A percentile compares a stretch with the other conserved stretches of the same genome.
Evolutionary conservation across 2,888 invertebrate genomes (phyloP).

Genomic region (Hecatera dysodea): DNA sequence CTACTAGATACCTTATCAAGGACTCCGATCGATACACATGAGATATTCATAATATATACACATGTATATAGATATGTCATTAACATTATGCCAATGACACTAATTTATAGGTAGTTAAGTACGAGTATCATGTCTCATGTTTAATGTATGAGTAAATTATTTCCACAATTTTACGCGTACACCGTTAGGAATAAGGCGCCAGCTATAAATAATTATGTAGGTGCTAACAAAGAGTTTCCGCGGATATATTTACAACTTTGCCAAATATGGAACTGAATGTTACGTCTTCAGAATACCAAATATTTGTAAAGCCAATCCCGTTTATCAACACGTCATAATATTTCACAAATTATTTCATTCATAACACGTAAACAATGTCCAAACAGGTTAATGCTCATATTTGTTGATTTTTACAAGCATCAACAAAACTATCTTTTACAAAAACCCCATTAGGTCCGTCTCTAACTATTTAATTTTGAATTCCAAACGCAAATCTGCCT

Average conservation of each 20-base stretch:
- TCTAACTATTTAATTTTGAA: not conserved
- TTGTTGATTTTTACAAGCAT: not conserved
- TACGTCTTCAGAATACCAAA: slow-evolving; percentile 44
- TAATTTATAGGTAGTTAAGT: slow-evolving; percentile 34
- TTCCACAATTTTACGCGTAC: slow-evolving; percentile 27
- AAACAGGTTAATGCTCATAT: not conserved
- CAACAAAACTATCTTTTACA: not conserved
- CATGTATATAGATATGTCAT: slow-evolving; percentile 36
- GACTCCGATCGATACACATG: not conserved
- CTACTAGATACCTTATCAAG: not conserved
- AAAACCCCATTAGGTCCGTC: not conserved
- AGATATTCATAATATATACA: not conserved
- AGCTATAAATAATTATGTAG: slow-evolving; percentile 37
- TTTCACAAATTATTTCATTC: slow-evolving; percentile 21
- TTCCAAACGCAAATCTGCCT: not conserved
- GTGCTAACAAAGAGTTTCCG: slow-evolving; percentile 11
- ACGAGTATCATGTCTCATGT: slow-evolving; percentile 28
- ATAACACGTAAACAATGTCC: slow-evolving; percentile 1
- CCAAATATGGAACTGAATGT: slow-evolving; percentile 28
- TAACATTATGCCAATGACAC: slow-evolving; percentile 39
- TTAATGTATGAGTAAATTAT: slow-evolving; percentile 36
- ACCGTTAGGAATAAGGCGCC: slow-evolving; percentile 43
- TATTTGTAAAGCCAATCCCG: slow-evolving; percentile 22
- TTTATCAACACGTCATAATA: slow-evolving; percentile 12
- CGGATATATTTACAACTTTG: slow-evolving; percentile 37